Conservation (phyloP, 2,113 vertebrate species). For the Solenodon paradoxus region DNA sequence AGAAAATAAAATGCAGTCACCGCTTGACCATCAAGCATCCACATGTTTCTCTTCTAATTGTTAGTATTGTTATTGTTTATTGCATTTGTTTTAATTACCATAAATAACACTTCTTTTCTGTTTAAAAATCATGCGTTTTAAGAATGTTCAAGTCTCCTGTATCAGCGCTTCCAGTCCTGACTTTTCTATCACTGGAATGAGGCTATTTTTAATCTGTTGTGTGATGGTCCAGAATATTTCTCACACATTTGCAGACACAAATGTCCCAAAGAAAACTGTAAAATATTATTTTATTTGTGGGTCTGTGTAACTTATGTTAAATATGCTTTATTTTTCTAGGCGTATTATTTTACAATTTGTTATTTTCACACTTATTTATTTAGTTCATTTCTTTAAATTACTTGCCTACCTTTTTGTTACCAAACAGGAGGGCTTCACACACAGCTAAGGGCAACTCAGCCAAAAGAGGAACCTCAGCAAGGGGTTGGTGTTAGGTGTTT, state of each 20-base stretch:
- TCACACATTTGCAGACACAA: not conserved
- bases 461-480: too few species aligned
- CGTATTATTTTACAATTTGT: not conserved
- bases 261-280: not conserved
- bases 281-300: not conserved
- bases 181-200: not conserved
- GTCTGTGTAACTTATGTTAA: not conserved
- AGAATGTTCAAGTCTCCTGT: not conserved
- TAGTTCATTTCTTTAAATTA: not conserved
- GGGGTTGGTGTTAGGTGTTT: too few species aligned
- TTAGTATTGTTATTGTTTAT: not conserved
- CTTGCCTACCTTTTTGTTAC: not conserved
- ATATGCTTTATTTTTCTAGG: not conserved
- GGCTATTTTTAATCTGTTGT: not conserved
- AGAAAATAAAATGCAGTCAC: not conserved
- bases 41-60: not conserved
- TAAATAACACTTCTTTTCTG: not conserved
- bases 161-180: not conserved
- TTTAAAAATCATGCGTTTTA: too few species aligned
- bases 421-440: too few species aligned
- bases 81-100: not conserved
- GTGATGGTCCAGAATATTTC: not conserved
- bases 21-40: not conserved
- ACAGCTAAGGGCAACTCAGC: too few species aligned
- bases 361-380: not conserved